These are phyloP conservation scores for Microcaecilia unicolor DNA, from an alignment of 2,797 vertebrate genomes.

Conservation along the genomic window DNA sequence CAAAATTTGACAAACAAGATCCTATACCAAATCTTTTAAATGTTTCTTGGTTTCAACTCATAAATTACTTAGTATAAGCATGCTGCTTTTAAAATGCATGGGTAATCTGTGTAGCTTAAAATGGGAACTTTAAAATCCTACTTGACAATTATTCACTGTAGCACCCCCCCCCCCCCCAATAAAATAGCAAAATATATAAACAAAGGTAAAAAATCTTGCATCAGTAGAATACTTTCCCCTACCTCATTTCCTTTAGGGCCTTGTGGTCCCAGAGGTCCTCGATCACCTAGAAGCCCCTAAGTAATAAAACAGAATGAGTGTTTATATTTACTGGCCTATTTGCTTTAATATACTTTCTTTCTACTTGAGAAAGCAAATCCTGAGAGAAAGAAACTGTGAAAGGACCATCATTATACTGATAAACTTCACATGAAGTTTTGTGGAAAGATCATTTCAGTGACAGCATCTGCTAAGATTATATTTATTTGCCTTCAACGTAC, in stretches of 20 bases:
- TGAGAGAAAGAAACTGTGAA: too few relatives aligned
- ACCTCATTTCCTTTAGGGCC: conserved; percentile 88
- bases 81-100: not conserved
- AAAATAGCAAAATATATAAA: not conserved
- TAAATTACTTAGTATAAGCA: conserved; percentile 5
- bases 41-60: too few relatives aligned
- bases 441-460: too few relatives aligned
- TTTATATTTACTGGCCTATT: too few relatives aligned
- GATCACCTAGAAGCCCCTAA: conserved; percentile 74
- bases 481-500: too few relatives aligned
- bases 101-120: not conserved
- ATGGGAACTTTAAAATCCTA: conserved; percentile 6
- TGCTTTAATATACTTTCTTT: too few relatives aligned
- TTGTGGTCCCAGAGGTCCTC: conserved; percentile 72
- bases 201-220: not conserved
- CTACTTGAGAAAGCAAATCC: too few relatives aligned
- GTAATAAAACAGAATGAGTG: conserved; percentile 26
- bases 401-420: too few relatives aligned
- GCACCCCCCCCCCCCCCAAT: not conserved
- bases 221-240: conserved; percentile 11
- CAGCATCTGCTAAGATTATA: too few relatives aligned
- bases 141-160: not conserved
- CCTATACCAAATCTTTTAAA: too few relatives aligned
- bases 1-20: too few relatives aligned
- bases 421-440: too few relatives aligned